phyloP scores from a whole-genome alignment of 2,888 invertebrate species.

The Tigriopus californicus region DNA sequence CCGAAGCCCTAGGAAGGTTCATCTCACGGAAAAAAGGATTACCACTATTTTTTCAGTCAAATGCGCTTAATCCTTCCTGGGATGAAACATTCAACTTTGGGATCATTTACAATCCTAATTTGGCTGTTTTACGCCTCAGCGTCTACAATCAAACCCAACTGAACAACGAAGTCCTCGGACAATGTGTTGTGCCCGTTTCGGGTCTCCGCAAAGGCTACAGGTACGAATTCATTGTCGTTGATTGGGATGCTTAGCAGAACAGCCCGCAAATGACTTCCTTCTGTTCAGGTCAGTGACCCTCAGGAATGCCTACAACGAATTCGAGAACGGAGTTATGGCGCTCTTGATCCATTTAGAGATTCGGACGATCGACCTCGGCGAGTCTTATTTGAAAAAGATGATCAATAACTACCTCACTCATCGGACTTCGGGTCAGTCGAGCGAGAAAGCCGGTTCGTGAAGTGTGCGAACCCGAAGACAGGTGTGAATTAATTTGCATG shows the following conservation, averaged over 20 bases:
- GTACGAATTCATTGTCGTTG: not conserved
- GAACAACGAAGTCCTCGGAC: not conserved
- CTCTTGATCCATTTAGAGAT: slow-evolving; percentile 5
- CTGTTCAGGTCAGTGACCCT: not conserved
- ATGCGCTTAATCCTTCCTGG: slow-evolving; percentile 8
- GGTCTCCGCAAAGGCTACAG: slow-evolving; percentile 3
- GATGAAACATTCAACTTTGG: slow-evolving; percentile 12
- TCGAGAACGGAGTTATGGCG: not conserved
- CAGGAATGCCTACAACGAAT: not conserved
- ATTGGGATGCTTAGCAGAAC: too few relatives aligned
- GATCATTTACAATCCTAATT: not conserved
- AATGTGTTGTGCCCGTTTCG: slow-evolving; percentile 1
- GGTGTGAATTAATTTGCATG: too few relatives aligned
- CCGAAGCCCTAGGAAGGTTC: too few relatives aligned
- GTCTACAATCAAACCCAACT: not conserved
- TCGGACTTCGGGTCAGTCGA: too few relatives aligned
- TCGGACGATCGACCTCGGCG: too few relatives aligned
- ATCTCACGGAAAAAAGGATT: too few relatives aligned
- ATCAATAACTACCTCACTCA: too few relatives aligned
- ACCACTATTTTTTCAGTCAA: not conserved
- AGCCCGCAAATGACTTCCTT: not conserved
- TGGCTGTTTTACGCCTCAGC: not conserved
- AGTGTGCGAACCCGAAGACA: too few relatives aligned
- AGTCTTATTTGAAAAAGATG: too few relatives aligned
- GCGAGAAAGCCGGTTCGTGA: too few relatives aligned